Percentiles rank a stretch among this genome's conserved stretches.
These are phyloP conservation scores for Strix aluco DNA, from an alignment of 2,113 vertebrate genomes.

Conservation along the genomic window DNA sequence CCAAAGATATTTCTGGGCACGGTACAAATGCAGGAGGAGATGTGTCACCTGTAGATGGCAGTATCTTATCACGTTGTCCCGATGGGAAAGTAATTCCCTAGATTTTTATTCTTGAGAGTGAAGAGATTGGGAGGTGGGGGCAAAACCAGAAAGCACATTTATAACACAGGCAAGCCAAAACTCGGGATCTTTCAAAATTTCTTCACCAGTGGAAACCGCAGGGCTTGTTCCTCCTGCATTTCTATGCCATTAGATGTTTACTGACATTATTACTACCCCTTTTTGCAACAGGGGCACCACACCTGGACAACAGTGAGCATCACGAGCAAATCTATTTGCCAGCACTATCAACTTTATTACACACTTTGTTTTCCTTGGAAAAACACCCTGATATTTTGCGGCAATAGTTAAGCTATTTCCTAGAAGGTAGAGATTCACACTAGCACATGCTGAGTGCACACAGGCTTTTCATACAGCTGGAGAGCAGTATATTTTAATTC, in stretches of 20 bases:
- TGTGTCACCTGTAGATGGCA: constrained; percentile 26
- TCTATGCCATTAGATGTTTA: background rate
- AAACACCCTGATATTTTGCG: background rate
- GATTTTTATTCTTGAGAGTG: background rate
- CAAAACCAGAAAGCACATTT: background rate
- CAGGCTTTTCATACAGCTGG: background rate
- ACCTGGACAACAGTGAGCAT: background rate
- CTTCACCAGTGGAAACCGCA: background rate
- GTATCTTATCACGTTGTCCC: background rate
- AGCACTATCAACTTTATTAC: background rate
- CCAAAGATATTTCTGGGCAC: background rate
- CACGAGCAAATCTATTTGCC: background rate
- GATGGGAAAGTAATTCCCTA: background rate
- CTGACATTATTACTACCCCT: background rate
- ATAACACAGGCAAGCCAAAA: background rate
- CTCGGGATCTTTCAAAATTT: background rate
- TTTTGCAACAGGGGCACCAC: background rate
- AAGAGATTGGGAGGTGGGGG: fast-evolving
- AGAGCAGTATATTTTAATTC: background rate
- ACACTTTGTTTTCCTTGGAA: background rate
- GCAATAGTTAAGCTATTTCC: background rate
- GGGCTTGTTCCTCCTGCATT: background rate
- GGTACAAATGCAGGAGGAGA: background rate
- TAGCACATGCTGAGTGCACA: background rate
- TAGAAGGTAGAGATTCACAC: background rate